Conservation (phyloP, 2,888 invertebrate species). For the Noctua janthina region DNA sequence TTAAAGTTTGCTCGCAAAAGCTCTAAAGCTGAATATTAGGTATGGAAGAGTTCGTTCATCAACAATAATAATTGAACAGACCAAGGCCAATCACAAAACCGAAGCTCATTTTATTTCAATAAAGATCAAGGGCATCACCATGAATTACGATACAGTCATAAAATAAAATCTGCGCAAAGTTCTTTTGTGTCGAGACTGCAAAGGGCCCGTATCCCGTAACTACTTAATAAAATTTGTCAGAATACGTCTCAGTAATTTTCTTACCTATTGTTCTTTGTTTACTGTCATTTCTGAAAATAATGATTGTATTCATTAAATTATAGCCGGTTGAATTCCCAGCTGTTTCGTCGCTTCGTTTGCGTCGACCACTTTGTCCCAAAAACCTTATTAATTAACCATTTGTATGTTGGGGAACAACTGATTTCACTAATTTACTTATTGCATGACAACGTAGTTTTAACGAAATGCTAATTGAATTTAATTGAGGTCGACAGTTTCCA, state of each 20-base stretch:
- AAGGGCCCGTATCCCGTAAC: conserved; percentile 49
- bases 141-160: conserved; percentile 53
- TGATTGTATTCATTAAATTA: conserved; percentile 62
- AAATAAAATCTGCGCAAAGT: conserved; percentile 48
- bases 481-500: conserved; percentile 35
- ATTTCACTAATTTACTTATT: conserved; percentile 62
- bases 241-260: conserved; percentile 45
- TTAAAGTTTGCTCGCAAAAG: conserved; percentile 22
- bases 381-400: conserved; percentile 67
- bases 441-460: conserved; percentile 50
- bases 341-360: conserved; percentile 43
- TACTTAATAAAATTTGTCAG: conserved; percentile 53
- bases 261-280: conserved; percentile 45
- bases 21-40: no score
- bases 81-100: conserved; percentile 48
- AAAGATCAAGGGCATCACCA: conserved; percentile 38
- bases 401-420: conserved; percentile 58
- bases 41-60: no score
- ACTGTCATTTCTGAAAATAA: conserved; percentile 53
- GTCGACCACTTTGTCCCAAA: conserved; percentile 48
- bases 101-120: conserved; percentile 42
- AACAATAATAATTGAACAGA: conserved; percentile 30
- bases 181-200: conserved; percentile 51
- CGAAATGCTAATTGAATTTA: conserved; percentile 39
- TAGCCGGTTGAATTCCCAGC: conserved; percentile 46